Percentiles rank a stretch among this genome's conserved stretches.
Evolutionary conservation across 1,140 invertebrate species (phyloP).

Genomic region (Drosophila erecta): DNA sequence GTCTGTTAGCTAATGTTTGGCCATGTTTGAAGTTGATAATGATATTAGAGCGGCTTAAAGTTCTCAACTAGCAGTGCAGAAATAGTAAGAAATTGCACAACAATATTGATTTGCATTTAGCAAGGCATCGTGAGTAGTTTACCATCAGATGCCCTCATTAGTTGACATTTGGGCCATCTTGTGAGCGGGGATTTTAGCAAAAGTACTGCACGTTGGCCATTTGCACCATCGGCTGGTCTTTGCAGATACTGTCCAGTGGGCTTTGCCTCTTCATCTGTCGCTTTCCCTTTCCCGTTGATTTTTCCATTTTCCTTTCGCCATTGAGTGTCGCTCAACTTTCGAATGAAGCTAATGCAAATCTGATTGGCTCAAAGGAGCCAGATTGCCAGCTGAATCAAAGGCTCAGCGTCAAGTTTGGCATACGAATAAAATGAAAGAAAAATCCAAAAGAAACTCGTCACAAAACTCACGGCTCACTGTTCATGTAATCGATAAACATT

Average conservation of each 20-base stretch:
- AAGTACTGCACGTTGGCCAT: not conserved
- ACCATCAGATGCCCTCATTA: not conserved
- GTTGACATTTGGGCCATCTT: not conserved
- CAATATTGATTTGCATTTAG: too few relatives aligned
- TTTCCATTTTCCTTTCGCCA: not conserved
- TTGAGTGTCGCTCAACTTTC: constrained; percentile 6
- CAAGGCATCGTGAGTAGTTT: too few relatives aligned
- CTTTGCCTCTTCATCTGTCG: not conserved
- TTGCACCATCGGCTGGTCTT: not conserved
- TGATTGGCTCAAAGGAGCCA: constrained; percentile 18
- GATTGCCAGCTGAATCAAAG: constrained; percentile 12
- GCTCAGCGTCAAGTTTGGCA: constrained; percentile 1
- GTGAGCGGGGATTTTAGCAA: not conserved
- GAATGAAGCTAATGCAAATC: constrained; percentile 15
- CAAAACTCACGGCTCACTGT: not conserved
- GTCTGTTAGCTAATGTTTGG: not conserved
- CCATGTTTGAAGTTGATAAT: too few relatives aligned
- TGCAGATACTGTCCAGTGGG: not conserved
- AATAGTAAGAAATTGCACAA: not conserved
- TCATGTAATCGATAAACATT: constrained; percentile 64
- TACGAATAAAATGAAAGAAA: not conserved
- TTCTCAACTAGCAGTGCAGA: too few relatives aligned
- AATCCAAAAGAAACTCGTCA: not conserved
- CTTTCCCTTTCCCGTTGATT: not conserved
- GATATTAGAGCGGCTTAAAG: too few relatives aligned